Percentiles rank a stretch among this genome's conserved stretches.
Evolutionary conservation across 2,888 invertebrate genomes (phyloP).

Genomic region (Epinotia ramella): DNA sequence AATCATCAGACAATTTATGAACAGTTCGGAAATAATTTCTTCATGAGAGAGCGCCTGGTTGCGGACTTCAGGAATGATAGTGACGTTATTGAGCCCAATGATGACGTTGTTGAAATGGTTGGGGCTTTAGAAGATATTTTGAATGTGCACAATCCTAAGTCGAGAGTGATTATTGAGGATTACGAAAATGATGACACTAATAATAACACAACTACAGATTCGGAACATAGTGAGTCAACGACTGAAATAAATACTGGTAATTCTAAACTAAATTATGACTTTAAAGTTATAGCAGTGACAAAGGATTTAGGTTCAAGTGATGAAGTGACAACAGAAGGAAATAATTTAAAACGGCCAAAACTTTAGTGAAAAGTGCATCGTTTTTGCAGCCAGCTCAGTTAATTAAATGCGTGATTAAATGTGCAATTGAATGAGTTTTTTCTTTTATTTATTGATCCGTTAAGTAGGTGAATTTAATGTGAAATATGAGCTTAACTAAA

Average conservation of each 20-base stretch:
- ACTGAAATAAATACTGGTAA: conserved; percentile 17
- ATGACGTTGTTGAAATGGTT: conserved; percentile 54
- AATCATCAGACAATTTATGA: conserved; percentile 74
- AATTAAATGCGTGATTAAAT: conserved; percentile 2
- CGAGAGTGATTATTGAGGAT: conserved; percentile 44
- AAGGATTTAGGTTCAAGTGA: conserved; percentile 28
- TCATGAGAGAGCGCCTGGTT: conserved; percentile 67
- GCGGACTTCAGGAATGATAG: conserved; percentile 57
- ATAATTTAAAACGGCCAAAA: background rate
- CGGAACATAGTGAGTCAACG: background rate
- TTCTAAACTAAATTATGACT: background rate
- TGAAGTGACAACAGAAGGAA: conserved; percentile 41
- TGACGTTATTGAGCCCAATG: conserved; percentile 51
- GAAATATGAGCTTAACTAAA: background rate
- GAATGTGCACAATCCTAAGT: conserved; percentile 58
- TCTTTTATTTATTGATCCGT: background rate
- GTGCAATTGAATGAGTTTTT: background rate
- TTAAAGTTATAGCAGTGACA: conserved; percentile 5
- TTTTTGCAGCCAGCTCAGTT: background rate
- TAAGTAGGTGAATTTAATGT: background rate
- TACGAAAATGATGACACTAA: conserved; percentile 26
- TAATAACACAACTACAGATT: background rate
- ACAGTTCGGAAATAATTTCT: conserved; percentile 71
- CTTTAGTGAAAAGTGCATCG: conserved; percentile 15
- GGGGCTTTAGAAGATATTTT: conserved; percentile 50